Evolutionary conservation across 2,888 invertebrate species (phyloP).

Genomic region (Andrena trimmerana): DNA sequence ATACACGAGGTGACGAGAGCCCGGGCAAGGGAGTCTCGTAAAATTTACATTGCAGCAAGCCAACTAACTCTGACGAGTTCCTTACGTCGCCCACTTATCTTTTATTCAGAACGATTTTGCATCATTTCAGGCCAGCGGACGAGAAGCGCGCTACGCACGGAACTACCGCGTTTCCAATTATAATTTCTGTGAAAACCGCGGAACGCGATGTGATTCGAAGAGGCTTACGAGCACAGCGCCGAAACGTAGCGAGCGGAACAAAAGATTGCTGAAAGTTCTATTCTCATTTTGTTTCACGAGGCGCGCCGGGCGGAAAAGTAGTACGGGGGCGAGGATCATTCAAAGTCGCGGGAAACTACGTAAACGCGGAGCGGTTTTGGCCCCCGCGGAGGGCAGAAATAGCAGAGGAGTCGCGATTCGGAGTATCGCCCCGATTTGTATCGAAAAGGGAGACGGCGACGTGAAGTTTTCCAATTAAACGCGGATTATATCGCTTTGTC

Average conservation of each 20-base stretch:
- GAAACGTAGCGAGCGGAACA: neutral
- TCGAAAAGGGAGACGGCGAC: conserved; percentile 72
- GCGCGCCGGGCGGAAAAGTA: conserved; percentile 1
- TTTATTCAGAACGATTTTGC: conserved; percentile 19
- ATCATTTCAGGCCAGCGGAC: neutral
- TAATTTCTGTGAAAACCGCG: neutral
- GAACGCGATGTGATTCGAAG: neutral
- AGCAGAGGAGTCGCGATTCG: conserved; percentile 57
- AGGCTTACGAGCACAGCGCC: neutral
- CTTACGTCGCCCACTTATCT: conserved; percentile 19
- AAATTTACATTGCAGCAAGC: conserved; percentile 38
- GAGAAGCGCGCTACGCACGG: neutral
- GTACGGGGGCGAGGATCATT: conserved; percentile 6
- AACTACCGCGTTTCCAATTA: neutral
- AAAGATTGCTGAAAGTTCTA: conserved; percentile 11
- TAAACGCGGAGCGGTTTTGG: conserved; percentile 39
- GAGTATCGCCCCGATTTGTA: conserved; percentile 76
- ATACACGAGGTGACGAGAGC: conserved; percentile 53
- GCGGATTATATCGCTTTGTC: conserved; percentile 84
- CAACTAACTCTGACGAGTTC: conserved; percentile 32
- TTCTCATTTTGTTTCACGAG: conserved; percentile 1
- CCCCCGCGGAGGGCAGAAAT: conserved; percentile 3
- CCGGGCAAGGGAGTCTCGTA: conserved; percentile 29
- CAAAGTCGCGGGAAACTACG: conserved; percentile 36
- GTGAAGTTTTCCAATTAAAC: conserved; percentile 85